These are phyloP conservation scores for Acanthurus lineatus DNA, from an alignment of 2,797 vertebrate genomes.

Conservation along the genomic window DNA sequence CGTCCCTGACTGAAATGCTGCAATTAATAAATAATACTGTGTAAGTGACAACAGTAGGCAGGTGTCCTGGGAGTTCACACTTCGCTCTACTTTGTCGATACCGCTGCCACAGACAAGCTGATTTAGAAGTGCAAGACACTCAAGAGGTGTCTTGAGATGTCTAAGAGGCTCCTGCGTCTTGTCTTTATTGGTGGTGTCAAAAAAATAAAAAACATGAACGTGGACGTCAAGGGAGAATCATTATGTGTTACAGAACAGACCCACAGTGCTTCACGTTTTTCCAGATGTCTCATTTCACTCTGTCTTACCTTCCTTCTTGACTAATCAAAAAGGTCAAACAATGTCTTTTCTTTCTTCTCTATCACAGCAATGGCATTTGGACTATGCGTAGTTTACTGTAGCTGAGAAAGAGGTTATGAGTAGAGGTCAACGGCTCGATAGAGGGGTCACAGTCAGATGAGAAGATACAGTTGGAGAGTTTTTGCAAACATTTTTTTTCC, in stretches of 20 bases:
- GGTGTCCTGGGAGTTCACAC: background rate
- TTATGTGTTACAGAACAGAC: conserved; percentile 11
- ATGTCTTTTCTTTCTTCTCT: conserved; percentile 1
- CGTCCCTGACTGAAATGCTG: background rate
- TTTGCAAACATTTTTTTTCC: background rate
- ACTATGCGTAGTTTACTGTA: conserved; percentile 4
- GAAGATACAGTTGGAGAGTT: conserved; percentile 5
- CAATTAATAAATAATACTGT: conserved; percentile 15
- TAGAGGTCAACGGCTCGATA: background rate
- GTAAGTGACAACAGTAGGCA: background rate
- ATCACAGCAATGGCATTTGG: conserved; percentile 1
- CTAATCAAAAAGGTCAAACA: conserved; percentile 31
- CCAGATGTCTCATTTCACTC: conserved; percentile 10
- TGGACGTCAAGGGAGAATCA: conserved; percentile 31
- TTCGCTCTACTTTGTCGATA: conserved; percentile 15
- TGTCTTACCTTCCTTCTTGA: conserved; percentile 20
- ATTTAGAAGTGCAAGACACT: conserved; percentile 19
- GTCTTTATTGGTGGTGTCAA: background rate
- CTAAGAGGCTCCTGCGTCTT: conserved; percentile 6
- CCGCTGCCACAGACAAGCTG: conserved; percentile 16
- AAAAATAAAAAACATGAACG: conserved; percentile 25
- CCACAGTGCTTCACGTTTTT: conserved; percentile 2
- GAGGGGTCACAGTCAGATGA: conserved; percentile 4
- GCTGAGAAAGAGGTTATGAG: conserved; percentile 5
- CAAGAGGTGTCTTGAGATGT: conserved; percentile 14